Evolutionary conservation across 2,888 invertebrate species (phyloP).

Genomic region (Hypercompe scribonia): DNA sequence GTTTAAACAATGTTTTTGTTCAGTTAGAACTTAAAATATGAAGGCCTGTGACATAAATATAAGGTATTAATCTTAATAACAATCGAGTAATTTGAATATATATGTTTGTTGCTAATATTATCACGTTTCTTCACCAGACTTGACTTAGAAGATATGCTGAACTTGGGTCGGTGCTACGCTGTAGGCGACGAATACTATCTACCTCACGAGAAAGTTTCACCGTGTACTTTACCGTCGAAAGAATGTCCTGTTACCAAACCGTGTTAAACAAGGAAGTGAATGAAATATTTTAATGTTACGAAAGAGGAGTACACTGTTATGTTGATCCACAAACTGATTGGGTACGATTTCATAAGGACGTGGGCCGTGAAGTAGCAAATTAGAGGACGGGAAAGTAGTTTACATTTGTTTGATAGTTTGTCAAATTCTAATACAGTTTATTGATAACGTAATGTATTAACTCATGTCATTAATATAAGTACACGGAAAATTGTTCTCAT

Average conservation of each 20-base stretch:
- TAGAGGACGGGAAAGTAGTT: not conserved
- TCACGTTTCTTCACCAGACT: conserved; percentile 55
- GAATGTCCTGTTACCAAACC: conserved; percentile 17
- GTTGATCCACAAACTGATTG: not conserved
- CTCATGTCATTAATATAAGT: not conserved
- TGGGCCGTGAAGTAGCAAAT: not conserved
- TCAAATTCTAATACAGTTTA: not conserved
- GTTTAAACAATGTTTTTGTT: too few relatives aligned
- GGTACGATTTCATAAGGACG: not conserved
- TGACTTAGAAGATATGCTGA: conserved; percentile 75
- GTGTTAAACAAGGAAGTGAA: not conserved
- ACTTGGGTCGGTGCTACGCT: conserved; percentile 75
- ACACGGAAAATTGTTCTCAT: not conserved
- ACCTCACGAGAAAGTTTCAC: conserved; percentile 36
- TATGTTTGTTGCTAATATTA: not conserved
- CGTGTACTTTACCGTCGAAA: not conserved
- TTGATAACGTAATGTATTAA: not conserved
- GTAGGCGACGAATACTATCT: conserved; percentile 75
- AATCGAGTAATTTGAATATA: not conserved
- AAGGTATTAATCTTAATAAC: not conserved
- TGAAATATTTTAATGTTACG: not conserved
- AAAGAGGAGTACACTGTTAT: not conserved
- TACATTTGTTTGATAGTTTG: not conserved
- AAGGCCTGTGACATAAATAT: too few relatives aligned
- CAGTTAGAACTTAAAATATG: too few relatives aligned